Evolutionary conservation across 2,888 invertebrate genomes (phyloP).

Genomic region (Dermolepida albohirtum): DNA sequence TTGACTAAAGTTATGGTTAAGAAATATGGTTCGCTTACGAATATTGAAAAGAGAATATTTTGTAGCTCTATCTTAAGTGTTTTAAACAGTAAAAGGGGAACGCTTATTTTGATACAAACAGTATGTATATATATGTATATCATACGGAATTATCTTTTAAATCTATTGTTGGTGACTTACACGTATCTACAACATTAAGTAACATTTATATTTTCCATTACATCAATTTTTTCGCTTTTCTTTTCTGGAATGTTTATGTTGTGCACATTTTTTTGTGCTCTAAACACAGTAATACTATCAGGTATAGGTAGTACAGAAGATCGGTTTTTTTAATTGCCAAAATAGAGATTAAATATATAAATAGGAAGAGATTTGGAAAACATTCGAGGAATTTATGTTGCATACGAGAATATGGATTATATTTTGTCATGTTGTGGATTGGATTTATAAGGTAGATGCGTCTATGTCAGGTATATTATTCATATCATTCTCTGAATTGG

Average conservation of each 20-base stretch:
- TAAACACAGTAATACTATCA: conserved; percentile 24
- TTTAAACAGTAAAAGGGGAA: too few species aligned
- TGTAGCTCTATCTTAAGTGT: too few species aligned
- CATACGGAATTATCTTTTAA: too few species aligned
- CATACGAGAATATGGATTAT: conserved; percentile 10
- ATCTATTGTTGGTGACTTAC: neutral
- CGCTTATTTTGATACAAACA: too few species aligned
- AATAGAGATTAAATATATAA: conserved; percentile 1
- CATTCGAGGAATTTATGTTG: conserved; percentile 25
- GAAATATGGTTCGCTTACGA: too few species aligned
- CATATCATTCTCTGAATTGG: conserved; percentile 71
- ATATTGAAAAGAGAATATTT: too few species aligned
- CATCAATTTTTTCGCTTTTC: conserved; percentile 10
- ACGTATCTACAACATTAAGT: conserved; percentile 6
- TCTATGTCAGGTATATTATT: conserved; percentile 82
- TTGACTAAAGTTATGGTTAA: too few species aligned
- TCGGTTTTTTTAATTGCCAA: neutral
- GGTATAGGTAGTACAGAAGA: conserved; percentile 7
- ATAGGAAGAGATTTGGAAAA: conserved; percentile 14
- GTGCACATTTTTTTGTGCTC: conserved; percentile 4
- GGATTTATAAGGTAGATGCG: conserved; percentile 69
- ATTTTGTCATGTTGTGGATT: conserved; percentile 53
- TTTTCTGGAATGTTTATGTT: too few species aligned
- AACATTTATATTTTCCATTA: conserved; percentile 13
- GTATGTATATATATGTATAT: too few species aligned